These are phyloP conservation scores for Palloptera scutellata DNA, from an alignment of 2,888 invertebrate genomes.

Conservation along the genomic window DNA sequence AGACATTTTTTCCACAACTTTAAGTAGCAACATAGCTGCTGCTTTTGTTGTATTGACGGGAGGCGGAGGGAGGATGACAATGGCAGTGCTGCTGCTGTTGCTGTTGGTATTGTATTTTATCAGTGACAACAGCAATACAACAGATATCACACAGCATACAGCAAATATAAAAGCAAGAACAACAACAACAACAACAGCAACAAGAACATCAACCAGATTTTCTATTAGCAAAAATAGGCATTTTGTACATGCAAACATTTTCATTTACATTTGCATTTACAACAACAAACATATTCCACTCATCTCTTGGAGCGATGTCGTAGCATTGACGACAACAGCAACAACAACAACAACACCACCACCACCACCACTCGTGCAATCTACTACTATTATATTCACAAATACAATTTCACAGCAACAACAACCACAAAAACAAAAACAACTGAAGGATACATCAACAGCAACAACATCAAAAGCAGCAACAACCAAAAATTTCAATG, in stretches of 20 bases:
- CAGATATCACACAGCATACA: slow-evolving; percentile 31
- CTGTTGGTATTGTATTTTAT: slow-evolving; percentile 37
- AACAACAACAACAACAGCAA: slow-evolving; percentile 33
- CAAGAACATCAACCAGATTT: slow-evolving; percentile 15
- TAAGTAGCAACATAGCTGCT: slow-evolving; percentile 32
- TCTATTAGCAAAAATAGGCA: neutral
- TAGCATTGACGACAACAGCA: neutral
- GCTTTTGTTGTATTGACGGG: slow-evolving; percentile 35
- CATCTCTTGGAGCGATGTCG: too few species aligned
- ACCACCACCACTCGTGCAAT: slow-evolving; percentile 16
- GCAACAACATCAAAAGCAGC: slow-evolving; percentile 10
- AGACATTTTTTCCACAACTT: neutral
- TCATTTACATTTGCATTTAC: slow-evolving; percentile 12
- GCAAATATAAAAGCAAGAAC: neutral
- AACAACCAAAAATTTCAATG: slow-evolving; percentile 29
- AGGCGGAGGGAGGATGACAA: slow-evolving; percentile 30
- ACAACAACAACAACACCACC: slow-evolving; percentile 17
- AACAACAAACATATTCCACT: slow-evolving; percentile 19
- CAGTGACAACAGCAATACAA: slow-evolving; percentile 32
- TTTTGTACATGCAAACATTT: slow-evolving; percentile 8
- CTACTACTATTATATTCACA: slow-evolving; percentile 1
- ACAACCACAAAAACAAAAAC: slow-evolving; percentile 21
- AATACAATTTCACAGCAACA: slow-evolving; percentile 20
- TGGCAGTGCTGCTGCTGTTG: slow-evolving; percentile 14
- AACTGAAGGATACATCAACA: slow-evolving; percentile 18